Evolutionary conservation across 1,140 invertebrate species (phyloP).

Genomic region (Hycleus cichorii): DNA sequence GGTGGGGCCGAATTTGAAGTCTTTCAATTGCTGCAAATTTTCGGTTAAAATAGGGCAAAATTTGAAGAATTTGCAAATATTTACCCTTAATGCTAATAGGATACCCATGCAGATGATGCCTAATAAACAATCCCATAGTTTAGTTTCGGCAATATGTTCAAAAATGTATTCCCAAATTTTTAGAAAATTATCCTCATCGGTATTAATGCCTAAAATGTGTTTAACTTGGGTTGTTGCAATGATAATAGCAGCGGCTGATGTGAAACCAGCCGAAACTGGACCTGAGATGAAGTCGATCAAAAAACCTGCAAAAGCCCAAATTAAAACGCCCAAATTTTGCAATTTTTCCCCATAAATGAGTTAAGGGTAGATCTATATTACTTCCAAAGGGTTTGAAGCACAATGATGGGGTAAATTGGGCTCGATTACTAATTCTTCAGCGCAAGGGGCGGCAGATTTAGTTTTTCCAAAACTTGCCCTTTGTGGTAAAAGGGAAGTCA

Average conservation of each 20-base stretch:
- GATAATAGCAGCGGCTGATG: conserved; percentile 81
- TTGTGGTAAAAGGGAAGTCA: too few species aligned
- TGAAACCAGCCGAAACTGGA: conserved; percentile 86
- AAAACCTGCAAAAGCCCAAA: conserved; percentile 57
- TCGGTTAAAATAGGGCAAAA: neutral
- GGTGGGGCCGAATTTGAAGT: conserved; percentile 49
- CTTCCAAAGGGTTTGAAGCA: too few species aligned
- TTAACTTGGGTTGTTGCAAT: conserved; percentile 82
- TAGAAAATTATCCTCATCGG: conserved; percentile 58
- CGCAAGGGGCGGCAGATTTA: too few species aligned
- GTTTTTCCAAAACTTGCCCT: too few species aligned
- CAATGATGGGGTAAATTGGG: too few species aligned
- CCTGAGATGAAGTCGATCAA: conserved; percentile 86
- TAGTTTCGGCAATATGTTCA: conserved; percentile 58
- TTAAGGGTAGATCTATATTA: too few species aligned
- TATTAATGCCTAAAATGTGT: conserved; percentile 64
- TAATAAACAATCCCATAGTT: conserved; percentile 57
- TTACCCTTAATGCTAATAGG: conserved; percentile 59
- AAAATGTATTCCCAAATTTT: conserved; percentile 55
- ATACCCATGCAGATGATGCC: conserved; percentile 60
- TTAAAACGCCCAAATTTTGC: too few species aligned
- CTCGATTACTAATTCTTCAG: too few species aligned
- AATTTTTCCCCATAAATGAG: too few species aligned
- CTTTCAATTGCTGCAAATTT: conserved; percentile 61
- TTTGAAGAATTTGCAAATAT: neutral